Evolutionary conservation across 2,113 vertebrate species (phyloP).

Genomic region (Pelodiscus sinensis): DNA sequence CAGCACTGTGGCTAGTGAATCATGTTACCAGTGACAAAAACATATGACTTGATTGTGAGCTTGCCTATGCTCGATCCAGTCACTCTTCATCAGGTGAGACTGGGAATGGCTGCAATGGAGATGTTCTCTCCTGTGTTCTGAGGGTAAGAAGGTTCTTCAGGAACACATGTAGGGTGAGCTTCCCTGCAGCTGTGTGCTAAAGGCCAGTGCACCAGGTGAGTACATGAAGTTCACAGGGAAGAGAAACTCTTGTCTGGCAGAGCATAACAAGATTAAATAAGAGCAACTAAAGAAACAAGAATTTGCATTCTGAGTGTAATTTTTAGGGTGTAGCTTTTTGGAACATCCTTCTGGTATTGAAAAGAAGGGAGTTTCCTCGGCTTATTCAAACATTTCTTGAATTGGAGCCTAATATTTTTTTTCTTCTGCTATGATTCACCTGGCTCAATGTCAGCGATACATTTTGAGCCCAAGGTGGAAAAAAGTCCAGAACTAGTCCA

Average conservation of each 20-base stretch:
- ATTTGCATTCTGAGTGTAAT: slow-evolving; percentile 38
- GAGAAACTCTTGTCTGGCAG: slow-evolving; percentile 8
- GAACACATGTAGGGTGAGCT: not conserved
- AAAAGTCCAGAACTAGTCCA: slow-evolving; percentile 27
- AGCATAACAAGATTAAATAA: slow-evolving; percentile 29
- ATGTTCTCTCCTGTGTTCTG: not conserved
- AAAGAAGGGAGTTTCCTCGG: slow-evolving; percentile 49
- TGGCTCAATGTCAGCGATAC: slow-evolving; percentile 49
- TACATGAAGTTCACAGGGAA: not conserved
- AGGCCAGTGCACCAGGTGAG: not conserved
- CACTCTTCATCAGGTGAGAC: not conserved
- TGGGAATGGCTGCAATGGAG: not conserved
- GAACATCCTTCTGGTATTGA: slow-evolving; percentile 32
- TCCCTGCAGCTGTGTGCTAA: not conserved
- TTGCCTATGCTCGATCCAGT: not conserved
- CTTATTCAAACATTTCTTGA: slow-evolving; percentile 54
- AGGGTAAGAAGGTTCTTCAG: not conserved
- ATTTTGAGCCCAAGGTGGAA: slow-evolving; percentile 31
- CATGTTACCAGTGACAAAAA: rapidly evolving
- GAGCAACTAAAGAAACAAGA: slow-evolving; percentile 38
- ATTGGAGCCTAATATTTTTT: slow-evolving; percentile 20
- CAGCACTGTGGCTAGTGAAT: rapidly evolving
- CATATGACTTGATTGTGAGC: not conserved
- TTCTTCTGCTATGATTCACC: slow-evolving; percentile 44
- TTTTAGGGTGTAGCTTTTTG: slow-evolving; percentile 48